Base-by-base conservation (phyloP, 2,797 vertebrate species). In the Hapalemur alaotrensis region DNA sequence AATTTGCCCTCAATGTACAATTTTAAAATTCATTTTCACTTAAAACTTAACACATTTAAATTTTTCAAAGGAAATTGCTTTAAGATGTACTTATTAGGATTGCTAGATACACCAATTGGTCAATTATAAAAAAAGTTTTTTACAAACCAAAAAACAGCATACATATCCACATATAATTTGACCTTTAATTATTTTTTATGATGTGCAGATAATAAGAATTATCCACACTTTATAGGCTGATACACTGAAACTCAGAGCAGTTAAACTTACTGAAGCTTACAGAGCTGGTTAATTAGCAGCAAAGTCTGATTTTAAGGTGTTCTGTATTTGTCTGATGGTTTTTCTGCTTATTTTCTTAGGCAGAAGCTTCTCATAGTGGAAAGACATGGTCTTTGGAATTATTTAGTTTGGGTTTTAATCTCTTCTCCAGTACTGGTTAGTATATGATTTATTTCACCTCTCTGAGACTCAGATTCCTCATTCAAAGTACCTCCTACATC, bases 291-390 rank as follows among this genome's bases (percentile, higher is more conserved):
- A 81, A 35, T 88, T 85, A 95, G 46, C 52, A 87, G 18, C 65
- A 93, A 75, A 80, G 18, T 92, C 70, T 93, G 57, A 69, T 69
- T 80, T 95, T 92, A 90, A 85, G 30, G 28, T 65, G 30, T 82
- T 59, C 30, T 88, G 73, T 4, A 3, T 89, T 52, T 88, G 30
- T 48, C 28, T 73, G 50, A 48, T 80, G 30, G 20, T 89, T 93
- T 92, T 87, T 73, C 72, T 69, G 65, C 73, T 89, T 9, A 17
- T 88, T 95, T 96, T 79, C 20, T 20, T 50, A 78, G 35, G 52
- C 61, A 91, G 69, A 78, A 80, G 17, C 22, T 87, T 92, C 73
- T 92, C 32, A 54, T 30, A 30, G 67, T 69, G 46, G 82, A 96
- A 93, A 89, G 73, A 82, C 13, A 3, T 59, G 41, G 9, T 79